Percentiles rank a stretch among this genome's conserved stretches.
Conservation (phyloP, 1,140 invertebrate genomes). For the Chlorops oryzae region DNA sequence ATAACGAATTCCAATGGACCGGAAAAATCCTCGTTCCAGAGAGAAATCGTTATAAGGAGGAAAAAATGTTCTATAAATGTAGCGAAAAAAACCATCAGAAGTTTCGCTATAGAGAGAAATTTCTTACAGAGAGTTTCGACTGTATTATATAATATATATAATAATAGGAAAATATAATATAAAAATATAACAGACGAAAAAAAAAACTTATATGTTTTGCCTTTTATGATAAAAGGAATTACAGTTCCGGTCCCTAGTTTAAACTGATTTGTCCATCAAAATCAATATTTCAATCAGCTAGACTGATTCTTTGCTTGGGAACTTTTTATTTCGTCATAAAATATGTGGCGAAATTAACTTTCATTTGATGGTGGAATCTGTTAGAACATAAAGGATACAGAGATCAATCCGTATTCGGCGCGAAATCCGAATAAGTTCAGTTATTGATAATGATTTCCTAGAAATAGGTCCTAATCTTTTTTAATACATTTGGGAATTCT, state of each 20-base stretch:
- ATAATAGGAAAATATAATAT: slow-evolving; percentile 1
- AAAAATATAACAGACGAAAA: slow-evolving; percentile 2
- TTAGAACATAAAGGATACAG: too few relatives aligned
- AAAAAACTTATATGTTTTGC: neutral
- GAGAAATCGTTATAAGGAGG: neutral
- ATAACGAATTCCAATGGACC: too few relatives aligned
- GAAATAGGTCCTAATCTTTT: too few relatives aligned
- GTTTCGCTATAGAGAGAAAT: neutral
- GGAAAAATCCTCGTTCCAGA: too few relatives aligned
- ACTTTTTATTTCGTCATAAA: too few relatives aligned
- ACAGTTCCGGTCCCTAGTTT: neutral
- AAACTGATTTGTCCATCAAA: neutral
- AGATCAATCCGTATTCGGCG: too few relatives aligned
- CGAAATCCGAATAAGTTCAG: too few relatives aligned
- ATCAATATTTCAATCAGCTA: neutral
- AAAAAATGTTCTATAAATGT: neutral
- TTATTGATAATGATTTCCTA: too few relatives aligned
- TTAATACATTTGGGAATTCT: too few relatives aligned
- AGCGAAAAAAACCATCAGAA: neutral
- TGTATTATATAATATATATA: neutral
- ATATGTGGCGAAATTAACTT: too few relatives aligned
- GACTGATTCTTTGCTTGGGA: neutral
- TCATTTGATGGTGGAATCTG: too few relatives aligned
- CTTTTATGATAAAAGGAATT: neutral
- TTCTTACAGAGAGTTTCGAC: neutral